Evolutionary conservation across 2,113 vertebrate species (phyloP).

Genomic region (Struthidea cinerea): DNA sequence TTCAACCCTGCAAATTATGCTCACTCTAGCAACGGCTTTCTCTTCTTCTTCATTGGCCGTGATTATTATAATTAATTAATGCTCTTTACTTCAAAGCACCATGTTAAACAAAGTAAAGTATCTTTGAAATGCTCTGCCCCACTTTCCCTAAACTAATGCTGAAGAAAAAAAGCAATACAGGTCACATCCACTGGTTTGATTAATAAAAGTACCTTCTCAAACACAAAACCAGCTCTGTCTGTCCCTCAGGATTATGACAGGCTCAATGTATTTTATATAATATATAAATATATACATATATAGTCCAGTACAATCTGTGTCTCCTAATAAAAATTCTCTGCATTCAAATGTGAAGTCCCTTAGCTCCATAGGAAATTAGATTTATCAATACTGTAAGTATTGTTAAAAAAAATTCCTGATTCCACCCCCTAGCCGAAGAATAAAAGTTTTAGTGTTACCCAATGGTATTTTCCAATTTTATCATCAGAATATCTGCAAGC

Average conservation of each 20-base stretch:
- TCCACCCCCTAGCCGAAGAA: not conserved
- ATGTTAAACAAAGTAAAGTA: not conserved
- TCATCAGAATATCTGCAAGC: not conserved
- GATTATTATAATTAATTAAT: not conserved
- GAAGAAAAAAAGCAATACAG: not conserved
- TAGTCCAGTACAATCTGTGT: not conserved
- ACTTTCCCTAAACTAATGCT: not conserved
- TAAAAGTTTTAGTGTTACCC: not conserved
- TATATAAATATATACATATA: not conserved
- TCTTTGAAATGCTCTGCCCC: not conserved
- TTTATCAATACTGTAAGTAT: not conserved
- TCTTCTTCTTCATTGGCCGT: not conserved
- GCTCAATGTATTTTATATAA: not conserved
- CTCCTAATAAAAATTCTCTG: not conserved
- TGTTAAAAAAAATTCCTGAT: not conserved
- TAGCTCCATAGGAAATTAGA: not conserved
- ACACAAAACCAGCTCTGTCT: not conserved
- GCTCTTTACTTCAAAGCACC: not conserved
- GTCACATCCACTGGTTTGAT: not conserved
- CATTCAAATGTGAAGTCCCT: not conserved
- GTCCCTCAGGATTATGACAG: not conserved
- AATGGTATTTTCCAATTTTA: not conserved
- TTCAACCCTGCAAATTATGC: not conserved
- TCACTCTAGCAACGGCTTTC: not conserved
- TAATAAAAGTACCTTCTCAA: not conserved